phyloP scores from a whole-genome alignment of 64 coral and sea anemone species.

The Montipora cactus region DNA sequence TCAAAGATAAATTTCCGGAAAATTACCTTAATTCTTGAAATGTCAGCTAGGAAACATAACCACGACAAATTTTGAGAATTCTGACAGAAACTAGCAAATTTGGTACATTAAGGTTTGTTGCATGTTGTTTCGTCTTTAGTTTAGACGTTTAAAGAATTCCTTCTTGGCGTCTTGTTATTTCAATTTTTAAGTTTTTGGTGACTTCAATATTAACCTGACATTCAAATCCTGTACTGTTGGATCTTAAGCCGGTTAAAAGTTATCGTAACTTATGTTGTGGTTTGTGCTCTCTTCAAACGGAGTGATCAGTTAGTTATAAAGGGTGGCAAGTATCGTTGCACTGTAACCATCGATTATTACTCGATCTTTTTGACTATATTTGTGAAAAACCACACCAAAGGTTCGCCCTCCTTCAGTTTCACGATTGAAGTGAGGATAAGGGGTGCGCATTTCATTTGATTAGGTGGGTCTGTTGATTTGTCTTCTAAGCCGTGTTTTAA shows the following conservation, averaged over 20 bases:
- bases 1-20: no score
- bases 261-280: background rate
- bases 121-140: background rate
- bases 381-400: no score
- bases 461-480: no score
- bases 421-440: no score
- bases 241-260: background rate
- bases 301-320: background rate
- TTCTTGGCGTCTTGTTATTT: background rate
- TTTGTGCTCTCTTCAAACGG: background rate
- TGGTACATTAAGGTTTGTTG: background rate
- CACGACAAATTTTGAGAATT: background rate
- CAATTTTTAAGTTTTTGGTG: background rate
- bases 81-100: background rate
- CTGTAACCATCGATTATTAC: no score
- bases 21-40: background rate
- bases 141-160: no score
- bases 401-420: no score
- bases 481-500: no score
- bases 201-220: background rate
- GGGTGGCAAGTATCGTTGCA: background rate
- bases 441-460: no score
- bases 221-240: background rate
- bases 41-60: background rate
- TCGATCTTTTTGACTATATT: no score